Evolutionary conservation across 2,888 invertebrate species (phyloP), one percentile per base, ranked within the genome.

Genomic region (Hirtodrosophila duncani): DNA sequence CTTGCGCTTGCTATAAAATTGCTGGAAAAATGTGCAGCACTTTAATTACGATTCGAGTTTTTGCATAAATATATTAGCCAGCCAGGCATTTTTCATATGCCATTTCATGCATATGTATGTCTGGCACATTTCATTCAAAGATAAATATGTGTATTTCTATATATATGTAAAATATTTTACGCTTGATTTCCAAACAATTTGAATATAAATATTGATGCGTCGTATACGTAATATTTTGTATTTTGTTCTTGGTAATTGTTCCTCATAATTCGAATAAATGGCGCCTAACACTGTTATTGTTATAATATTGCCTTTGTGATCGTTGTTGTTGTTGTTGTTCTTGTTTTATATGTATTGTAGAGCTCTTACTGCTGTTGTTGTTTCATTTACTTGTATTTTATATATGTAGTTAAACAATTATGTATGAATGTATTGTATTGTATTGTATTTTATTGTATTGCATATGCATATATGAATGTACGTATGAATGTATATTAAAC

Each of bases 401-500:
- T 49, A 41, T 39, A 63, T 39, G 44, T 59, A 49, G 27, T 34
- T 58, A 57, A 52, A 50, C 23, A 60, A 42, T 45, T 46, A 34
- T 66, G 27, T 50, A 27, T 63, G 29, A 63, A 36, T 53, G 16
- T 37, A 8, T 27, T 18, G 38, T 51, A 26, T 30, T 29, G 27
- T 27, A 13, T 30, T 29, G 45, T 21, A 11, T 46, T 7, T 37
- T 29, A 49, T 6, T 46, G 11, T 51, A 24, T 46, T 55, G 14
- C 38, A 18, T 39, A 10, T 36, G 23, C 59, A 24, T 62, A 13
- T 60, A 37, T 51, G 20, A 7, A 26, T 20, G 24, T 46, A 16
- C 24, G 31, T 62, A 56, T 56, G 51, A 55, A 39, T 66, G 53
- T 68, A 53, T 60, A 56, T 81, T 81, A 64, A 75, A 60, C 60